Conservation (phyloP, 2,888 invertebrate genomes). For the Drosophila leonis region DNA sequence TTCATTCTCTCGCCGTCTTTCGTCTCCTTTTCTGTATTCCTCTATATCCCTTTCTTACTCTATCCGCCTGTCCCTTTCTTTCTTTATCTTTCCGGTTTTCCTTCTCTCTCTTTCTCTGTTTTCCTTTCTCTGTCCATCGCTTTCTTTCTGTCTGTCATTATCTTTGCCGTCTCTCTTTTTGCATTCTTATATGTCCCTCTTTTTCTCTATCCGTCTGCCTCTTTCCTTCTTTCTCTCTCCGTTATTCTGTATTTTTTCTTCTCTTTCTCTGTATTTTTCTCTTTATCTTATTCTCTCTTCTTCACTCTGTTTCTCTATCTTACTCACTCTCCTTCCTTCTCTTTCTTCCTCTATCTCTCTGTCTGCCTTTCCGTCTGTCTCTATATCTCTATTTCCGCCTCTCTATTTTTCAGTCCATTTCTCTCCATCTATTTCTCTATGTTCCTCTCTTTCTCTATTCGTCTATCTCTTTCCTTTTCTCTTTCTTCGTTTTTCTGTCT, state of each 20-base stretch:
- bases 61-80: not conserved
- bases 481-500: not conserved
- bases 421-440: too few relatives aligned
- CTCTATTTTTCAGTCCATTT: too few relatives aligned
- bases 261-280: not conserved
- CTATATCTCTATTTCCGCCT: too few relatives aligned
- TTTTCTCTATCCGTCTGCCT: too few relatives aligned
- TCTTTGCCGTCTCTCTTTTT: too few relatives aligned
- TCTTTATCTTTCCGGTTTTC: not conserved
- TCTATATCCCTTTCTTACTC: not conserved
- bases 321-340: not conserved
- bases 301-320: too few relatives aligned
- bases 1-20: not conserved
- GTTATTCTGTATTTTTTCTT: not conserved
- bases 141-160: not conserved
- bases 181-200: not conserved
- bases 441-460: too few relatives aligned
- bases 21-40: not conserved
- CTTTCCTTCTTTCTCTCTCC: too few relatives aligned
- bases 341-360: not conserved
- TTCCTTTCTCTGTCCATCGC: not conserved
- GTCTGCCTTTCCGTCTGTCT: not conserved
- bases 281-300: not conserved
- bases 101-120: not conserved
- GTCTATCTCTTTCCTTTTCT: not conserved